Percentiles rank a stretch among this genome's conserved stretches.
phyloP scores from a whole-genome alignment of 2,797 vertebrate species.

The Enteromius radiatus region DNA sequence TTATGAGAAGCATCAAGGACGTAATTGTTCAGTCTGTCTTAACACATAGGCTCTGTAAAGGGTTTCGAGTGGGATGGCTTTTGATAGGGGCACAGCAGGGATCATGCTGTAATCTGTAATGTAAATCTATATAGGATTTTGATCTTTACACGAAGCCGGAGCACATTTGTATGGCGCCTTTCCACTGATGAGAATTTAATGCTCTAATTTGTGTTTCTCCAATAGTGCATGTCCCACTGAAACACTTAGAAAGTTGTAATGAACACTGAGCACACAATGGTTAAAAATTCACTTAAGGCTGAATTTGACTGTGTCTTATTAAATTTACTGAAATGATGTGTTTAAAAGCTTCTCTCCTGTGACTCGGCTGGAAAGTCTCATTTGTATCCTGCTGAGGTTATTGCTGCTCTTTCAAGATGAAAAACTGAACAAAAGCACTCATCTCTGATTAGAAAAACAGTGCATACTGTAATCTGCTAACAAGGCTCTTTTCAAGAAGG shows the following conservation, averaged over 20 bases:
- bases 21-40: neutral
- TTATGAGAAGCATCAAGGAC: neutral
- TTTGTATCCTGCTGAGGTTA: slow-evolving; percentile 13
- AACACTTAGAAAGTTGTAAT: slow-evolving; percentile 9
- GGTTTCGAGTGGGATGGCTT: neutral
- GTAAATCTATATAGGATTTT: neutral
- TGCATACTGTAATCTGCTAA: neutral
- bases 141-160: neutral
- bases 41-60: slow-evolving; percentile 2
- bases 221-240: slow-evolving; percentile 3
- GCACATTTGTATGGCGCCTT: neutral
- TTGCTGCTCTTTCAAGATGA: neutral
- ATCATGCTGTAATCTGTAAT: neutral
- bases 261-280: neutral
- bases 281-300: slow-evolving; percentile 30
- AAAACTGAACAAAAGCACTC: slow-evolving; percentile 3
- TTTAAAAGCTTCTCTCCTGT: slow-evolving; percentile 2
- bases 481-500: neutral
- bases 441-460: neutral
- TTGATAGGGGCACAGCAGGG: neutral
- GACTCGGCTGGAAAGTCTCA: neutral
- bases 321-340: neutral
- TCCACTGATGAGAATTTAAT: neutral
- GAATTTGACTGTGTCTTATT: slow-evolving; percentile 30
- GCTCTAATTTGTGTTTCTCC: slow-evolving; percentile 25